Base-by-base conservation (phyloP, 1,140 invertebrate species). In the Cydia pomonella region DNA sequence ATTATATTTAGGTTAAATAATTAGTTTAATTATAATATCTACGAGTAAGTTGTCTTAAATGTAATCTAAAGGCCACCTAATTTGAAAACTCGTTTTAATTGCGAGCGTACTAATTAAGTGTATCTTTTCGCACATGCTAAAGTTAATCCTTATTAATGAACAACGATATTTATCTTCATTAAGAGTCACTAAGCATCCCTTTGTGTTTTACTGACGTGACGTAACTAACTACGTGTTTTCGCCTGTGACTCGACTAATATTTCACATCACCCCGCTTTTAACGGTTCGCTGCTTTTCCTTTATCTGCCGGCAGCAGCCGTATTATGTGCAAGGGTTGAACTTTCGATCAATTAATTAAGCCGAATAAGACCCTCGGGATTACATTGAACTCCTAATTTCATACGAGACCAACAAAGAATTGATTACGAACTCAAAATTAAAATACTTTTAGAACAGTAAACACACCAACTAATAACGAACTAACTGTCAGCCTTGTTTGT, bases 321-420 rank as follows among this genome's bases (percentile, higher is more conserved):
- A 90, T 88, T 89, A 90, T 87, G 87, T 88, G 88, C 87, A 84
- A 87, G 88, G 89, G 86, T 86, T 89, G 82, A 89, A 89, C 84
- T 90, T 90, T 89, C 91, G 86, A 92, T 92, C 91, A 91, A 92
- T 92, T 92, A 92, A 92, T 92, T 92, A 91, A 82, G 78, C 85
- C 89, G 86, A 91, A 90, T 89, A 82, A 75, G 85, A 81, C 86
- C 82, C 80, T 53, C 63, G 82, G 84, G 82, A 79, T 79, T 75
- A 25, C 64, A 79, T 82, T 83, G 85, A 86, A 85, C 80, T 81
- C 80, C 79, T 83, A 79, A 76, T 33, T 69, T 33, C 64, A 69
- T 33, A 21, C 63, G 16, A 90, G 87, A 84, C 89, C 83, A 84
- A 84, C 87, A 89, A 88, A 87, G 81, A 88, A 90, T 87, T 84